Evolutionary conservation across 2,888 invertebrate species (phyloP).

Genomic region (Stenurella melanura): DNA sequence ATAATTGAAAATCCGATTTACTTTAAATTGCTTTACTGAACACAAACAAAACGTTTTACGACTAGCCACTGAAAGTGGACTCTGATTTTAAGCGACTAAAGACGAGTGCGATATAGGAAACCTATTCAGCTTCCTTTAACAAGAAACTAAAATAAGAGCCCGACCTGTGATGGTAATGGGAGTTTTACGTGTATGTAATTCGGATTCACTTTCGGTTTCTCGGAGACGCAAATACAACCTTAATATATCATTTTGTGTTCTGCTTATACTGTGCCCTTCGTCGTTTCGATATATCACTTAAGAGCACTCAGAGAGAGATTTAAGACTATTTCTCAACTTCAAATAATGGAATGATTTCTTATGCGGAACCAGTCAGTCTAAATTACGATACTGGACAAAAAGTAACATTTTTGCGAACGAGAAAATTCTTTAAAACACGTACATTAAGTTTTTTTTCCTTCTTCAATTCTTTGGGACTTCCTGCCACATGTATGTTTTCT

Average conservation of each 20-base stretch:
- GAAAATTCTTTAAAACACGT: too few relatives aligned
- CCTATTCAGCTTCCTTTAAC: not conserved
- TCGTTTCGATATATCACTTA: not conserved
- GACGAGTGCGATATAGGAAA: not conserved
- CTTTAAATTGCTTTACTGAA: too few relatives aligned
- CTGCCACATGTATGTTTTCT: too few relatives aligned
- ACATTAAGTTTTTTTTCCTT: too few relatives aligned
- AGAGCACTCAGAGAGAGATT: not conserved
- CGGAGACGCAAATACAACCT: not conserved
- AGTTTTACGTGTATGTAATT: constrained; percentile 12
- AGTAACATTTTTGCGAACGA: too few relatives aligned
- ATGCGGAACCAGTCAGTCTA: not conserved
- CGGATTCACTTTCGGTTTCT: not conserved
- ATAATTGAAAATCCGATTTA: too few relatives aligned
- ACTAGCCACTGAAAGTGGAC: not conserved
- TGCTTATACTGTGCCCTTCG: not conserved
- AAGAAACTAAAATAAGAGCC: not conserved
- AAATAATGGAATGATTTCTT: not conserved
- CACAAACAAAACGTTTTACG: too few relatives aligned
- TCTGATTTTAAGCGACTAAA: not conserved
- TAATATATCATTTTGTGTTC: not conserved
- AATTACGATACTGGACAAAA: too few relatives aligned
- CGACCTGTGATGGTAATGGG: not conserved
- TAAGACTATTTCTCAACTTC: not conserved
- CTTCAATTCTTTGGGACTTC: too few relatives aligned